Evolutionary conservation across 2,113 vertebrate genomes (phyloP), one percentile per base, ranked within the genome.

Genomic region (Triplophysa rosa): DNA sequence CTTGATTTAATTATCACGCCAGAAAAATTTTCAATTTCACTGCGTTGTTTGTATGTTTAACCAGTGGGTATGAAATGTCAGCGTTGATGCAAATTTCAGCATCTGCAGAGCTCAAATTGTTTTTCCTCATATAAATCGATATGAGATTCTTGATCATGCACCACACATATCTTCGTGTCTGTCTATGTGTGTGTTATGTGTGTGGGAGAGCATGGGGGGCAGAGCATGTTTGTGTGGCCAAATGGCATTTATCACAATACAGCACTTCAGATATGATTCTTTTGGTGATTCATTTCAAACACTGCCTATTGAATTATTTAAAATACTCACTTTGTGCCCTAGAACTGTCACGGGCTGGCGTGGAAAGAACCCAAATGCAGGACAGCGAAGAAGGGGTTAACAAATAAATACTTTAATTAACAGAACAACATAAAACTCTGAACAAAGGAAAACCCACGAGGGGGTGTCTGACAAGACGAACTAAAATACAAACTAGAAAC

Each of bases 41-140:
- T 10, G 13, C 3, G 33, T 81, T 79, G 49, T 78, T 79, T 71
- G 58, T 12, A 64, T 77, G 72, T 83, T 82, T 83, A 70, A 66
- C 78, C 85, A 81, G 75, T 23, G 70, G 54, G 79, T 67, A 65
- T 74, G 52, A 81, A 75, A 84, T 83, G 81, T 67, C 81, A 86
- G 63, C 61, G 13, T 19, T 77, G 59, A 81, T 82, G 73, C 77
- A 84, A 82, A 80, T 72, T 77, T 56, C 52, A 77, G 58, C 72
- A 72, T 58, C 56, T 67, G 37, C 64, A 78, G 63, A 62, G 59
- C 42, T 76, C 29, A 37, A 66, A 14, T 33, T 84, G 66, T 75
- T 82, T 75, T 64, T 80, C 73, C 62, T 70, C 71, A 61, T 58
- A 70, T 73, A 81, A 58, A 73, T 65, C 52, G 58, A 82, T 66